These are phyloP conservation scores for Epirrhoe tristata DNA, from an alignment of 2,888 invertebrate genomes.

Conservation along the genomic window DNA sequence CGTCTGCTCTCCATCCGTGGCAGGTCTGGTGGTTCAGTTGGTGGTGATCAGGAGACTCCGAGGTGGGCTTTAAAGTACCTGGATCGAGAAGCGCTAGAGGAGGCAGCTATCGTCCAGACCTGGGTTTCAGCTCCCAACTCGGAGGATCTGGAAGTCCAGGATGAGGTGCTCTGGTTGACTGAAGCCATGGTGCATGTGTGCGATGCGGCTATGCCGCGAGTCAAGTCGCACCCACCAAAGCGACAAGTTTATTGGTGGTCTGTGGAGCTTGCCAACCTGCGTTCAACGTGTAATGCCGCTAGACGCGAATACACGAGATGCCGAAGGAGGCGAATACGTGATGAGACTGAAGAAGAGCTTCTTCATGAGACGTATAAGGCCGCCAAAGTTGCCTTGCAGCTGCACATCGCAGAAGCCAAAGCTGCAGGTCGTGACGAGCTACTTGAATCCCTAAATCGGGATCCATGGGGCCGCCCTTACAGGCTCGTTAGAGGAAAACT, in stretches of 20 bases:
- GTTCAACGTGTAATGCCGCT: conserved; percentile 4
- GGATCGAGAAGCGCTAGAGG: too few species aligned
- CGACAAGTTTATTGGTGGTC: conserved; percentile 24
- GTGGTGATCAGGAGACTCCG: not conserved
- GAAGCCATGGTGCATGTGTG: conserved; percentile 9
- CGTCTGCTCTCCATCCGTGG: not conserved
- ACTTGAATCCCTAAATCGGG: too few species aligned
- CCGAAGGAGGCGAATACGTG: conserved; percentile 5
- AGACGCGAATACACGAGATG: conserved; percentile 13
- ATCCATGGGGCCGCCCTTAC: too few species aligned
- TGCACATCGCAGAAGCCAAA: not conserved
- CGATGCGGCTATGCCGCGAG: conserved; percentile 12
- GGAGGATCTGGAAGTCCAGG: not conserved
- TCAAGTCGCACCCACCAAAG: not conserved
- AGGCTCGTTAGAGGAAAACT: too few species aligned
- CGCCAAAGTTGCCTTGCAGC: not conserved
- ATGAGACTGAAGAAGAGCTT: not conserved
- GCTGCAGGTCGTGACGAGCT: too few species aligned
- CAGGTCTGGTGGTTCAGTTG: not conserved
- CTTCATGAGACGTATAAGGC: conserved; percentile 6
- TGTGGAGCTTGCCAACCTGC: conserved; percentile 10
- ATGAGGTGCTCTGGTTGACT: conserved; percentile 16
- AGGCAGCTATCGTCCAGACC: too few species aligned
- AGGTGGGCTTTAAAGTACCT: not conserved
- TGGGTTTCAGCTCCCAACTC: too few species aligned